Evolutionary conservation across 2,113 vertebrate species (phyloP).

Genomic region (Gymnocephalus cernua): DNA sequence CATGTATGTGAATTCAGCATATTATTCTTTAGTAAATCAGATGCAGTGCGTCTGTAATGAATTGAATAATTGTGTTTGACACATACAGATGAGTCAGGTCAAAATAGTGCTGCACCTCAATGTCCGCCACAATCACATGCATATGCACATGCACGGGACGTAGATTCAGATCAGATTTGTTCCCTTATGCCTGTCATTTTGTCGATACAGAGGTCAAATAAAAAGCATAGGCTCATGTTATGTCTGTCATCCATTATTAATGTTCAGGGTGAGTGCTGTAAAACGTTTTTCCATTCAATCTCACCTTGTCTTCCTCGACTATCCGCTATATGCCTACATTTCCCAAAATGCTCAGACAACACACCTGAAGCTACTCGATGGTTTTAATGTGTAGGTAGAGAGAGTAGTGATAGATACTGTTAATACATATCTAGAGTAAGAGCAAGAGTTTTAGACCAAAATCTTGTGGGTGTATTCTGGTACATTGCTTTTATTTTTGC

Average conservation of each 20-base stretch:
- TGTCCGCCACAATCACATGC: neutral
- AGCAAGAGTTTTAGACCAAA: neutral
- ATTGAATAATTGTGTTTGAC: neutral
- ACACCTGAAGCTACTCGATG: constrained; percentile 16
- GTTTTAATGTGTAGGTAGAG: constrained; percentile 14
- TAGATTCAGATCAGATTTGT: constrained; percentile 4
- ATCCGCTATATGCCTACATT: constrained; percentile 8
- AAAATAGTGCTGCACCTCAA: neutral
- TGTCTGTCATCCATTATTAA: constrained; percentile 45
- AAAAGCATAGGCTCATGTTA: neutral
- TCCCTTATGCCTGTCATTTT: neutral
- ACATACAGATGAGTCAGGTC: neutral
- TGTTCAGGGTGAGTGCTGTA: neutral
- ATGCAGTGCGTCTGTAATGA: neutral
- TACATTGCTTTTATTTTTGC: neutral
- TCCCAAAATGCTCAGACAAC: constrained; percentile 18
- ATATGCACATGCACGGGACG: neutral
- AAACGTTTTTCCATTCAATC: constrained; percentile 15
- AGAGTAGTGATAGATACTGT: neutral
- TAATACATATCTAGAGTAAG: neutral
- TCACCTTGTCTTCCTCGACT: constrained; percentile 15
- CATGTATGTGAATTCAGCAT: neutral
- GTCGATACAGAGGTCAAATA: constrained; percentile 29
- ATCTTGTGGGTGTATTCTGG: neutral
- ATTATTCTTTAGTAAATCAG: neutral